Conservation (phyloP, 2,888 invertebrate genomes). For the Clusia tigrina region DNA sequence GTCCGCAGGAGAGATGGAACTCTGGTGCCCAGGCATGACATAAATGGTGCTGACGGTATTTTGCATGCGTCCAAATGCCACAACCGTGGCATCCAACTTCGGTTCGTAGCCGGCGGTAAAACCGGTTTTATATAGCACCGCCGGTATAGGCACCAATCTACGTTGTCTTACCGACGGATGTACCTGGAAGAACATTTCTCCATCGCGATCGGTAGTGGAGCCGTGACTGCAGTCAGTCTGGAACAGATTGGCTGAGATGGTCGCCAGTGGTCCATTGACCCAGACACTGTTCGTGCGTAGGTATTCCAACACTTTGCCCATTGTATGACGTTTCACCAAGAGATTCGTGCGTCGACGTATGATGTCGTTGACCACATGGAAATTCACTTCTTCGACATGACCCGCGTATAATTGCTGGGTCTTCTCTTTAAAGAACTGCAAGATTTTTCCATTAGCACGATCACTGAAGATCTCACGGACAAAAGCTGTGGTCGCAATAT, state of each 20-base stretch:
- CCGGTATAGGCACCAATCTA: conserved; percentile 83
- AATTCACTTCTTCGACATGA: conserved; percentile 84
- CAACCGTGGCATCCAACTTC: conserved; percentile 82
- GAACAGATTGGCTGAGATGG: conserved; percentile 83
- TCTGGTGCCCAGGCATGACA: conserved; percentile 86
- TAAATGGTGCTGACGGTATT: conserved; percentile 81
- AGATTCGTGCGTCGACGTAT: conserved; percentile 83
- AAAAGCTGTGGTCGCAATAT: conserved; percentile 81
- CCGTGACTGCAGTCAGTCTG: conserved; percentile 82
- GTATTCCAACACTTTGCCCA: conserved; percentile 79
- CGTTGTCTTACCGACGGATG: conserved; percentile 81
- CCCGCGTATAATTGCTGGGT: conserved; percentile 88
- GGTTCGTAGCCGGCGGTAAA: conserved; percentile 88
- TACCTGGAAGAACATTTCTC: conserved; percentile 87
- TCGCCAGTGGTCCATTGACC: conserved; percentile 79
- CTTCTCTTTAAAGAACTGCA: conserved; percentile 88
- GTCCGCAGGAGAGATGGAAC: conserved; percentile 80
- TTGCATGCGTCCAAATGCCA: conserved; percentile 76
- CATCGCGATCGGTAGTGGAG: conserved; percentile 80
- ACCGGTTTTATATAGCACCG: conserved; percentile 78
- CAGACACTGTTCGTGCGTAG: conserved; percentile 76
- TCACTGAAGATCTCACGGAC: conserved; percentile 85
- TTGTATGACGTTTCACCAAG: conserved; percentile 79
- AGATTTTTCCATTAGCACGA: conserved; percentile 77
- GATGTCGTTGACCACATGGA: conserved; percentile 81